These are phyloP conservation scores for Piezodorus guildinii DNA, from an alignment of 1,140 invertebrate species.

Conservation along the genomic window DNA sequence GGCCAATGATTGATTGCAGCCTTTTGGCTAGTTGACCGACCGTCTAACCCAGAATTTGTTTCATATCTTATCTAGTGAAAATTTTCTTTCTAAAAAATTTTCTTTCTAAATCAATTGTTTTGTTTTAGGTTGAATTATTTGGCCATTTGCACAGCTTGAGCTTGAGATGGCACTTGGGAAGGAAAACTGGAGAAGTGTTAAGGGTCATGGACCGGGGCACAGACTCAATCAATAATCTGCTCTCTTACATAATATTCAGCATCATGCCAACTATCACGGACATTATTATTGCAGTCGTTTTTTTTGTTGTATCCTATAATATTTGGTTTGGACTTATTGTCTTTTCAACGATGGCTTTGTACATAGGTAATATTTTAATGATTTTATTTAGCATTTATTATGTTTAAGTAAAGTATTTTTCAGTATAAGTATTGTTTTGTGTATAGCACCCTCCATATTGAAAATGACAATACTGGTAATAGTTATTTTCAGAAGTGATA, in stretches of 20 bases:
- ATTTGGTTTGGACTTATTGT: conserved; percentile 90
- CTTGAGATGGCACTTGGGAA: conserved; percentile 76
- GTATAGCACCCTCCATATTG: no score
- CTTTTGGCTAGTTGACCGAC: no score
- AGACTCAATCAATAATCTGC: conserved; percentile 82
- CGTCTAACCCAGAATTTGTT: no score
- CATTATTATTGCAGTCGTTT: conserved; percentile 83
- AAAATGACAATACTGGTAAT: no score
- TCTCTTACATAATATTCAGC: conserved; percentile 77
- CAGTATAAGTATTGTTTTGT: no score
- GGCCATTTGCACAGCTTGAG: conserved; percentile 76
- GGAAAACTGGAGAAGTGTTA: conserved; percentile 92
- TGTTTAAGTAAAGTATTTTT: no score
- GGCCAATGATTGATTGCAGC: no score
- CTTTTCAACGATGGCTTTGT: conserved; percentile 80
- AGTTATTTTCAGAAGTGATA: no score
- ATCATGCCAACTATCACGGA: conserved; percentile 87
- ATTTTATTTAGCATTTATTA: no score
- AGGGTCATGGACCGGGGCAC: conserved; percentile 91
- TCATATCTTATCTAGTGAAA: no score
- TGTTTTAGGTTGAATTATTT: conserved; percentile 58
- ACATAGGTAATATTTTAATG: conserved; percentile 59
- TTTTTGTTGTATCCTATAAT: conserved; percentile 79
- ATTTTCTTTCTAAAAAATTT: no score
- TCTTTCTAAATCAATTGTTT: no score